phyloP scores from a whole-genome alignment of 2,113 vertebrate genomes.

The Tragulus kanchil region DNA sequence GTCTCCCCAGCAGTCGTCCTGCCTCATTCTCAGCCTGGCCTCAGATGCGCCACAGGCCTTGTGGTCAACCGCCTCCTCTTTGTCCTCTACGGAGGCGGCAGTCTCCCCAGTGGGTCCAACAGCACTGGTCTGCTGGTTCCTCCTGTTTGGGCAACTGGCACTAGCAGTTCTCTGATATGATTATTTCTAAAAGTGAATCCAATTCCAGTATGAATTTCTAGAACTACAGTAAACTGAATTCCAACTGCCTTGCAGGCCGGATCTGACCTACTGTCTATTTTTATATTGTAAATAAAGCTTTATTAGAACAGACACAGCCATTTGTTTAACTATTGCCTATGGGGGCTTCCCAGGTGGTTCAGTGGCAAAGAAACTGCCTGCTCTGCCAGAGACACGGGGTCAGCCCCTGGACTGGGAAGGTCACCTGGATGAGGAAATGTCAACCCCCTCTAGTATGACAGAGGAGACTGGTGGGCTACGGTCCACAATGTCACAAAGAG shows the following conservation, averaged over 20 bases:
- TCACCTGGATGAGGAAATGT: background rate
- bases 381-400: background rate
- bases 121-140: background rate
- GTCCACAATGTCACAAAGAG: background rate
- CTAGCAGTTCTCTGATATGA: background rate
- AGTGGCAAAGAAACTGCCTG: background rate
- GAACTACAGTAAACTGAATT: background rate
- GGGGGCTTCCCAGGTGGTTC: background rate
- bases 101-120: background rate
- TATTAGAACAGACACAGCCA: background rate
- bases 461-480: background rate
- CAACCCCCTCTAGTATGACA: background rate
- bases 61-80: background rate
- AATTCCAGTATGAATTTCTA: background rate
- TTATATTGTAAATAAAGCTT: conserved; percentile 9
- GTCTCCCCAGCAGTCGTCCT: background rate
- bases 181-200: background rate
- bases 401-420: background rate
- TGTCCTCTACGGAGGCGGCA: background rate
- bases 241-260: background rate
- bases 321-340: background rate
- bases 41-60: background rate
- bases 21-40: background rate
- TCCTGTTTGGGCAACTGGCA: background rate
- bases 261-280: background rate